Conservation (phyloP, 2,113 vertebrate genomes). For the Physeter macrocephalus region DNA sequence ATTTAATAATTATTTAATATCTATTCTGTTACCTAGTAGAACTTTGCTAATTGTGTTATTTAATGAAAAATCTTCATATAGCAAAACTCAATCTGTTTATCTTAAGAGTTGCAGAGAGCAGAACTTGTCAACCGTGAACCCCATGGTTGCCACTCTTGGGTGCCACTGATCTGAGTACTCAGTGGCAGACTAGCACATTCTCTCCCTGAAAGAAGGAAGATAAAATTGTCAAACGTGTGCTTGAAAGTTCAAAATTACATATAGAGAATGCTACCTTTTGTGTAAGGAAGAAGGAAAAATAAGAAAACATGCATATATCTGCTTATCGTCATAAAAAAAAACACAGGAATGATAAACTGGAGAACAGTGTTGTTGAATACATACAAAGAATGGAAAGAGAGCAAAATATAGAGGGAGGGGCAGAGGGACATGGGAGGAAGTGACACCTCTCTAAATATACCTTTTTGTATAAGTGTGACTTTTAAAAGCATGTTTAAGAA, state of each 20-base stretch:
- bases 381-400: not conserved
- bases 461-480: not conserved
- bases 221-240: not conserved
- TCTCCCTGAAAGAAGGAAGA: not conserved
- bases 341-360: not conserved
- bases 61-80: constrained; percentile 1
- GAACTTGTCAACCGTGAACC: not conserved
- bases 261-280: not conserved
- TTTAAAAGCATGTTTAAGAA: not conserved
- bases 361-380: not conserved
- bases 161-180: not conserved
- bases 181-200: not conserved
- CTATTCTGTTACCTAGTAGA: not conserved
- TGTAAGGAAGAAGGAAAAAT: not conserved
- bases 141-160: not conserved
- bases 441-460: not conserved
- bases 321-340: not conserved
- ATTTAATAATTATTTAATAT: not conserved
- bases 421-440: not conserved
- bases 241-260: not conserved
- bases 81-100: not conserved
- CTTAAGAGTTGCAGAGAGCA: not conserved
- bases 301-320: not conserved
- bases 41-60: not conserved
- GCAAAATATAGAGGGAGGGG: not conserved